A percentile compares a stretch with the other conserved stretches of the same genome.
These are phyloP conservation scores for Isaurus tuberculatus DNA, from an alignment of 92 coral and sea anemone genomes.

Conservation along the genomic window DNA sequence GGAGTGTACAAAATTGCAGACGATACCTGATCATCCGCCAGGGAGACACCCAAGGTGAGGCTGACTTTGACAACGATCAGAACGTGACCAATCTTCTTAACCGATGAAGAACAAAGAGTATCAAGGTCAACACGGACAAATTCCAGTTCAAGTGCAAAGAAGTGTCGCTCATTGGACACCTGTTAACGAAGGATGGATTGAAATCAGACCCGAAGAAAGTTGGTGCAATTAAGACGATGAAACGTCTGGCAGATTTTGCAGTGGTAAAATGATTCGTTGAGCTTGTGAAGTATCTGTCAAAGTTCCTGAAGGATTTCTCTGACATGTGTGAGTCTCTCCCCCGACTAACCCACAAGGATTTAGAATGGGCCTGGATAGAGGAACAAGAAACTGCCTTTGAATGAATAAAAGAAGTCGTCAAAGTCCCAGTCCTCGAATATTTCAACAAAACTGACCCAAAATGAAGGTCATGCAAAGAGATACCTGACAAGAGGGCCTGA, in stretches of 20 bases:
- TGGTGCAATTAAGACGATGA: conserved; percentile 56
- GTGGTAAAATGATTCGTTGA: conserved; percentile 62
- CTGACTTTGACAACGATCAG: conserved; percentile 43
- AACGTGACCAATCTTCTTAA: conserved; percentile 44
- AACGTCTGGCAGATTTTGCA: conserved; percentile 46
- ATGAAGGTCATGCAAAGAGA: conserved; percentile 59
- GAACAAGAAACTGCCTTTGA: conserved; percentile 60
- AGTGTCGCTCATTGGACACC: too few relatives aligned
- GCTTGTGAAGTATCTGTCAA: too few relatives aligned
- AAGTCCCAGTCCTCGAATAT: conserved; percentile 67
- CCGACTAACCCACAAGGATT: conserved; percentile 59
- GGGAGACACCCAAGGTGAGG: conserved; percentile 50
- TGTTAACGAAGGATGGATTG: conserved; percentile 55
- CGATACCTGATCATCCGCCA: conserved; percentile 53
- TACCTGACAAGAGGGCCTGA: conserved; percentile 43
- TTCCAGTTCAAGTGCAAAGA: conserved; percentile 58
- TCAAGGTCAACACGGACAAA: conserved; percentile 60
- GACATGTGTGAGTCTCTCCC: conserved; percentile 54
- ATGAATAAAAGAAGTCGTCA: conserved; percentile 50
- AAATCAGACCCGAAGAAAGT: conserved; percentile 66
- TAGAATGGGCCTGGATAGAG: conserved; percentile 35
- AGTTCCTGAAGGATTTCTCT: conserved; percentile 50
- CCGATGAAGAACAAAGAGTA: conserved; percentile 44
- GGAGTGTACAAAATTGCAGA: conserved; percentile 57
- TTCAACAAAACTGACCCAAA: conserved; percentile 50